Evolutionary conservation across 2,797 vertebrate species (phyloP).

Genomic region (Falco cherrug): DNA sequence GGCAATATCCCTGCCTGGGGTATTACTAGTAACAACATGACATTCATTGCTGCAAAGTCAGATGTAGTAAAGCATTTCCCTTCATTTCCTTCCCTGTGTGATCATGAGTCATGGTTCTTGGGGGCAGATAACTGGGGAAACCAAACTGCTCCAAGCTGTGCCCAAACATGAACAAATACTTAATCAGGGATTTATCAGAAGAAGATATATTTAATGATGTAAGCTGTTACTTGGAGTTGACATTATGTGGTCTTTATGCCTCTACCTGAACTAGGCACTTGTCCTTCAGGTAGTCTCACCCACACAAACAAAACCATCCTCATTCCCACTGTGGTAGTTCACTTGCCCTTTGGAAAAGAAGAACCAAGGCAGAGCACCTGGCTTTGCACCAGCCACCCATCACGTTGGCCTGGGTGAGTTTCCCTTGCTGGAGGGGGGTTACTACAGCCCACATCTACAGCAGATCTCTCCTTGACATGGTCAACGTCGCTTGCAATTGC

Average conservation of each 20-base stretch:
- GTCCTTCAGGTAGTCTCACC: not conserved
- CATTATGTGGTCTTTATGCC: not conserved
- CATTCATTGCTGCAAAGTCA: not conserved
- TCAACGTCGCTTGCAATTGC: not conserved
- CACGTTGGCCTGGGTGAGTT: not conserved
- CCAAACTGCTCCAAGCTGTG: not conserved
- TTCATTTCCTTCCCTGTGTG: not conserved
- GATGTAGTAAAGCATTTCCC: slow-evolving; percentile 23
- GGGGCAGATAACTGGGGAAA: not conserved
- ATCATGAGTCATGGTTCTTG: not conserved
- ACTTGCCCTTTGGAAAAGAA: not conserved
- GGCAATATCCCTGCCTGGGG: not conserved
- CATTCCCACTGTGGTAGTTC: not conserved
- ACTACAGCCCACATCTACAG: not conserved
- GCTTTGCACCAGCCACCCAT: not conserved
- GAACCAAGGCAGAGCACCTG: not conserved
- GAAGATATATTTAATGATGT: not conserved
- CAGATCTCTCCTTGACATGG: not conserved
- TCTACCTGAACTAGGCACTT: not conserved
- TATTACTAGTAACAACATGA: not conserved
- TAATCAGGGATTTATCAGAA: not conserved
- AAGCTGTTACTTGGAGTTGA: not conserved
- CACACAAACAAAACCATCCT: not conserved
- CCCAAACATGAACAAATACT: not conserved
- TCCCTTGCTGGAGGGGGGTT: not conserved